Conservation (phyloP, 2,888 invertebrate species). For the Sarcophaga caerulescens region DNA sequence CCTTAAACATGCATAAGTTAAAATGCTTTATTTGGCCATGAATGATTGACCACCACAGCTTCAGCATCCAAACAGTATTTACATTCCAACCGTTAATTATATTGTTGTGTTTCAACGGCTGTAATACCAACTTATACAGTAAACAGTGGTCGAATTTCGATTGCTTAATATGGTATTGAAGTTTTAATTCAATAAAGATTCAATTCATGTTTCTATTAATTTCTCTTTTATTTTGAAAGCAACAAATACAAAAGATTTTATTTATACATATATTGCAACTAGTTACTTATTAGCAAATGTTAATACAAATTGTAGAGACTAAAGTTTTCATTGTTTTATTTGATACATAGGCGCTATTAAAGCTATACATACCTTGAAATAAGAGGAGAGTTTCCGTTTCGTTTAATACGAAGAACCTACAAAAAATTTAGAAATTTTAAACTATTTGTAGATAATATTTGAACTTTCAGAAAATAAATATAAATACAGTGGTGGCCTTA, state of each 20-base stretch:
- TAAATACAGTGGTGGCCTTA: too few species aligned
- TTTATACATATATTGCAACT: too few species aligned
- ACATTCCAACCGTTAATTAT: constrained; percentile 50
- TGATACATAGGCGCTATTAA: too few species aligned
- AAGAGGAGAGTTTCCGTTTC: too few species aligned
- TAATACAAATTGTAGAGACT: too few species aligned
- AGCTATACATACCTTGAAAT: too few species aligned
- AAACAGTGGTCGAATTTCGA: background rate
- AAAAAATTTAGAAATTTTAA: too few species aligned
- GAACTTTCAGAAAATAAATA: too few species aligned
- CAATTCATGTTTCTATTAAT: background rate
- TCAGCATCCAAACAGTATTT: constrained; percentile 44
- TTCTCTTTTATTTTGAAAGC: background rate
- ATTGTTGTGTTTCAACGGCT: constrained; percentile 28
- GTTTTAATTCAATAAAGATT: background rate
- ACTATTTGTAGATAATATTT: too few species aligned
- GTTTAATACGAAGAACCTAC: too few species aligned
- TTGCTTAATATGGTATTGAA: background rate
- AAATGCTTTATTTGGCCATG: constrained; percentile 55
- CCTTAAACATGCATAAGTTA: constrained; percentile 55
- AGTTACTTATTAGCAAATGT: too few species aligned
- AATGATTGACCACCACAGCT: constrained; percentile 64
- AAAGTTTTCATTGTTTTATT: too few species aligned
- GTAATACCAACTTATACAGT: background rate
- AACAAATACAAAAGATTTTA: background rate